Evolutionary conservation across 2,888 invertebrate genomes (phyloP).

Genomic region (Spatulosminthurus flaviceps): DNA sequence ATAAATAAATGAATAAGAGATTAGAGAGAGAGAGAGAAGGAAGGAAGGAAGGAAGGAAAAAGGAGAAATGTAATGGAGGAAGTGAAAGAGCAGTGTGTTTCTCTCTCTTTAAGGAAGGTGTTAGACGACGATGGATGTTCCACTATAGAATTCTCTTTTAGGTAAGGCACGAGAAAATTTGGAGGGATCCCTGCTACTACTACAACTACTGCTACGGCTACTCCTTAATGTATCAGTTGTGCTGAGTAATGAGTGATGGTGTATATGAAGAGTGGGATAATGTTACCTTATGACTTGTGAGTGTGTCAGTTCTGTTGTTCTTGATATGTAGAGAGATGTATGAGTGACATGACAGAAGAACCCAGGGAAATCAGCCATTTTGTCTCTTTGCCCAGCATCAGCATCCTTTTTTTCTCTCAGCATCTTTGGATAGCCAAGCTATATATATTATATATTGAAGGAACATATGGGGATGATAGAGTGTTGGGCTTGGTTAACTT

Average conservation of each 20-base stretch:
- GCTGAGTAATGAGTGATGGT: neutral
- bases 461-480: too few species aligned
- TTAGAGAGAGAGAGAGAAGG: neutral
- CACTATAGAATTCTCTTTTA: neutral
- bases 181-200: neutral
- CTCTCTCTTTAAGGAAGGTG: neutral
- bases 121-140: too few species aligned
- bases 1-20: neutral
- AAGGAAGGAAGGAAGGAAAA: slow-evolving; percentile 19
- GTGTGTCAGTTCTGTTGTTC: slow-evolving; percentile 26
- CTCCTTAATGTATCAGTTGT: neutral
- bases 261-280: neutral
- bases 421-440: too few species aligned
- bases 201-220: too few species aligned
- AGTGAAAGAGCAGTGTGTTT: slow-evolving; percentile 1
- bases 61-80: slow-evolving; percentile 4
- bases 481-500: neutral
- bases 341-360: slow-evolving; percentile 49
- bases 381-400: slow-evolving; percentile 42
- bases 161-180: neutral
- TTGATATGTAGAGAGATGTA: neutral
- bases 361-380: slow-evolving; percentile 51
- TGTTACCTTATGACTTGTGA: slow-evolving; percentile 19
- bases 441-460: too few species aligned
- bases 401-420: slow-evolving; percentile 46